Evolutionary conservation across 2,797 vertebrate genomes (phyloP).

Genomic region (Otolemur crassicaudatus): DNA sequence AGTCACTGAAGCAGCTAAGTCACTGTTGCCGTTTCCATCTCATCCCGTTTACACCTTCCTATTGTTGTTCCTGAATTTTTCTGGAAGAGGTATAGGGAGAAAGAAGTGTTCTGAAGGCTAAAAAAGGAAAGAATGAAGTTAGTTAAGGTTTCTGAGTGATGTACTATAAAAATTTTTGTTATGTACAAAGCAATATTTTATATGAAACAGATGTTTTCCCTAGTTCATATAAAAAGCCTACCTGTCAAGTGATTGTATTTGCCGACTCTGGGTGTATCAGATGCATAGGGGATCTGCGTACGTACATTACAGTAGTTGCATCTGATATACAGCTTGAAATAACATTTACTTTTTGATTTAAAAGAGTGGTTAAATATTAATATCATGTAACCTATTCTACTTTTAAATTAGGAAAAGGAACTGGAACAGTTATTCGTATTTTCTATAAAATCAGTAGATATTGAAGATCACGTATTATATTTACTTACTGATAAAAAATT

Average conservation of each 20-base stretch:
- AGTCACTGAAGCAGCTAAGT: neutral
- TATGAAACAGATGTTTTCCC: neutral
- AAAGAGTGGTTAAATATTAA: slow-evolving; percentile 30
- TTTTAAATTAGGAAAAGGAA: slow-evolving; percentile 28
- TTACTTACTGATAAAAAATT: neutral
- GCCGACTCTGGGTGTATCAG: neutral
- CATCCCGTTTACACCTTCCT: neutral
- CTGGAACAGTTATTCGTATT: neutral
- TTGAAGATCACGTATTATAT: neutral
- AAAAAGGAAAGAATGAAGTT: neutral
- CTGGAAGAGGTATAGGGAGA: neutral
- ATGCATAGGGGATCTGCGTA: neutral
- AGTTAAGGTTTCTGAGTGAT: neutral
- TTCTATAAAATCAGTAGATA: neutral
- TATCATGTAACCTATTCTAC: neutral
- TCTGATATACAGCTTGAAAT: neutral
- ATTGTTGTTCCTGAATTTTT: neutral
- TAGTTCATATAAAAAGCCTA: neutral
- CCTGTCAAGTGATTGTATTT: neutral
- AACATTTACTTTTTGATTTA: neutral
- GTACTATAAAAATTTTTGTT: neutral
- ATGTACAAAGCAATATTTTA: neutral
- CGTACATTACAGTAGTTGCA: neutral
- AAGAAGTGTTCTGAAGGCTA: neutral
- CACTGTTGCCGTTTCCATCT: neutral